phyloP scores from a whole-genome alignment of 2,113 vertebrate species.

The Turdus rufiventris region DNA sequence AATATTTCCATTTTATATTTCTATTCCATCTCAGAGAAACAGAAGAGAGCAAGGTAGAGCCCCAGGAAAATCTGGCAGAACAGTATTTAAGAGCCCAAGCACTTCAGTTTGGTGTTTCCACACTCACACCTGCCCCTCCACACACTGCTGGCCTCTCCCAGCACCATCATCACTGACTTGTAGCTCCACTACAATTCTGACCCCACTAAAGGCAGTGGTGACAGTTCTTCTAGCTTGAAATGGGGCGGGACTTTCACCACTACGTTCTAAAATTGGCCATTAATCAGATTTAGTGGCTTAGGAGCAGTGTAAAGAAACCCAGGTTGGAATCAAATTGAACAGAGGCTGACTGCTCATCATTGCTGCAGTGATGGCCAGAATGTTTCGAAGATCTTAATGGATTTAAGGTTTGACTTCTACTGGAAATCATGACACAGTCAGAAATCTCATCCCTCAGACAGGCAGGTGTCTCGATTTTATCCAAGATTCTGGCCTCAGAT shows the following conservation, averaged over 20 bases:
- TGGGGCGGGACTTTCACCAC: not conserved
- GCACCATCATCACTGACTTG: accelerated
- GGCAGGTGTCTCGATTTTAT: not conserved
- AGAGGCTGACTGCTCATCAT: not conserved
- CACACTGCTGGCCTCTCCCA: not conserved
- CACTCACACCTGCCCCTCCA: not conserved
- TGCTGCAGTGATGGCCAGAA: not conserved
- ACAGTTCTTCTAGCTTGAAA: not conserved
- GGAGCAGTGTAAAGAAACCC: not conserved
- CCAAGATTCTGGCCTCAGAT: not conserved
- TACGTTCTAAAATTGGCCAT: slow-evolving; percentile 17
- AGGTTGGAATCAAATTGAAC: not conserved
- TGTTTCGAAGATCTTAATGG: not conserved
- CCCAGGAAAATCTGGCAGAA: not conserved
- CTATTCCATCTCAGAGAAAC: not conserved
- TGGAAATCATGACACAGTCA: not conserved
- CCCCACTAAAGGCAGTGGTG: not conserved
- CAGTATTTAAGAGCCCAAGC: not conserved
- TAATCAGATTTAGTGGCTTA: slow-evolving; percentile 55
- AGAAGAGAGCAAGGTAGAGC: not conserved
- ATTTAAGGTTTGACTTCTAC: not conserved
- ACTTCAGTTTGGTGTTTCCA: not conserved
- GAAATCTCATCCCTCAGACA: not conserved
- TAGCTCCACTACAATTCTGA: not conserved
- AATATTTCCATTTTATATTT: not conserved